Conservation (phyloP, 2,797 vertebrate species). For the Helostoma temminkii region DNA sequence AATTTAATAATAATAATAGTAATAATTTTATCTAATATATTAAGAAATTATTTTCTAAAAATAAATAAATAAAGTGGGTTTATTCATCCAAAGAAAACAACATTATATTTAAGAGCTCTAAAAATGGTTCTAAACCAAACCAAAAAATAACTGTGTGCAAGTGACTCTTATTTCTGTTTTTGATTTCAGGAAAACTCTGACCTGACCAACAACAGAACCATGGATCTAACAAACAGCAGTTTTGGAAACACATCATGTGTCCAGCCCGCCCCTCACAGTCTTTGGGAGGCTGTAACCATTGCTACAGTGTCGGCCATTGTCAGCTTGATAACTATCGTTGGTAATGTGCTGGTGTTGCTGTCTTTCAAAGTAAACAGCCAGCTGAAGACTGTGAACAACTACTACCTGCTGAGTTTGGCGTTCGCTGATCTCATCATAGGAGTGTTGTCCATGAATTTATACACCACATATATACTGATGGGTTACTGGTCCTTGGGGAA, state of each 20-base stretch:
- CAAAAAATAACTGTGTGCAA: not conserved
- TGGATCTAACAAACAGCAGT: slow-evolving; percentile 87
- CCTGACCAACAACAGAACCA: slow-evolving; percentile 69
- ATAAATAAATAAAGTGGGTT: too few species aligned
- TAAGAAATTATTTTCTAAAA: too few species aligned
- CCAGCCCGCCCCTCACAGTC: slow-evolving; percentile 80
- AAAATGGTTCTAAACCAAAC: not conserved
- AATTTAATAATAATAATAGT: too few species aligned
- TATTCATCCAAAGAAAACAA: too few species aligned
- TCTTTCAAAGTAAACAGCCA: slow-evolving; percentile 99
- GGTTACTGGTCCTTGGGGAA: slow-evolving; percentile 96
- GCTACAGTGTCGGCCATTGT: slow-evolving; percentile 92
- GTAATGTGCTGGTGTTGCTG: slow-evolving; percentile 95
- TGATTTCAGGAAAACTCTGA: slow-evolving; percentile 64
- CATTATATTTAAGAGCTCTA: not conserved
- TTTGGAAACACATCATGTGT: slow-evolving; percentile 82
- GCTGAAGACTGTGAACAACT: slow-evolving; percentile 98
- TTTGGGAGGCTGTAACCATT: slow-evolving; percentile 95
- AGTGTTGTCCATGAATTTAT: slow-evolving; percentile 97
- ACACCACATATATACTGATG: slow-evolving; percentile 97
- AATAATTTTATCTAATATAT: too few species aligned
- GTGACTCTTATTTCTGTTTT: slow-evolving; percentile 33
- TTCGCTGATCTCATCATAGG: slow-evolving; percentile 98
- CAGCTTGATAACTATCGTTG: slow-evolving; percentile 94
- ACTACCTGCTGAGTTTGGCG: slow-evolving; percentile 96